Base-by-base conservation (phyloP, 2,888 invertebrate species). In the Dysmachus trigonus region DNA sequence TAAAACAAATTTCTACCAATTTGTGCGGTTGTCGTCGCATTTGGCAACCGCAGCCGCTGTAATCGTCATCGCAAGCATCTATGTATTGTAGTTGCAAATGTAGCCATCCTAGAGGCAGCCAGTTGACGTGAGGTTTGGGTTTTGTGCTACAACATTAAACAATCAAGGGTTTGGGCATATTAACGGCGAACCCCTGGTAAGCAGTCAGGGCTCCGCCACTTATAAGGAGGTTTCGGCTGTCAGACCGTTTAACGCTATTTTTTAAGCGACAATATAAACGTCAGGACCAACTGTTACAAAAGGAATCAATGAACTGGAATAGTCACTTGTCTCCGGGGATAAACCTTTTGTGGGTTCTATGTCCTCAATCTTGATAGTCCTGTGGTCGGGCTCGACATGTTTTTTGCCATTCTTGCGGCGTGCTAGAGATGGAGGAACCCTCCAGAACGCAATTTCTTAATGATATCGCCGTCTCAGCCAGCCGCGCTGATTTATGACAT, bases 251-350 rank as follows among this genome's bases (percentile, higher is more conserved):
- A 73, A 62, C 62, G 47, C 86, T 87, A 76, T 85, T 87, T 87
- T 87, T 87, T 87, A 86, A 85, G 82, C 86, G 82, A 83, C 86
- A 86, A 87, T 86, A 86, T 87, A 87, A 92, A 91, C 90, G 92
- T 92, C 92, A 92, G 90, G 90, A 91, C 91, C 92, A 92, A 92
- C 92, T 92, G 92, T 91, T 92, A 90, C 92, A 90, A 92, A 92
- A 91, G 91, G 90, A 91, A 90, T 91, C 92, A 92, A 92, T 92
- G 92, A 92, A 91, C 90, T 91, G 92, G 92, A 92, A 92, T 90
- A 90, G 90, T 89, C 89, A 87, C 87, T 87, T 86, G 62, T 76
- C 86, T 76, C 77, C 73, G 71, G 35, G 79, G 53, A 74, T 85
- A n/a, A 73, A 73, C 47, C 30, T 30, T 85, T 88, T 89, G 87